These are phyloP conservation scores for Campopleginae sp. DNA, from an alignment of 2,888 invertebrate species.

Conservation along the genomic window DNA sequence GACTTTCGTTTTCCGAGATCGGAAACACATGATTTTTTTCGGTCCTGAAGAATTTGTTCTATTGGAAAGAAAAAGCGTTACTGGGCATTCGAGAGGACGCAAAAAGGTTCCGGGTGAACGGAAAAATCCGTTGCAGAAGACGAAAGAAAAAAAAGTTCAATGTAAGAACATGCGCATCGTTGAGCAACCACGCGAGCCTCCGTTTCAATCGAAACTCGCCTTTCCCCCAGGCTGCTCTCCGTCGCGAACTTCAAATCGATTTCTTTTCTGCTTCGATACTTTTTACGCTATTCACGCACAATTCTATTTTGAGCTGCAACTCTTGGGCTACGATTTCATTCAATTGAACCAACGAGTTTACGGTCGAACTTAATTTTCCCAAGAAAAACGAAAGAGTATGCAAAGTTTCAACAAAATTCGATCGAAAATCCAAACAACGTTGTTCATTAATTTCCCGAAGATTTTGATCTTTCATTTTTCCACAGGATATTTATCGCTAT, in stretches of 20 bases:
- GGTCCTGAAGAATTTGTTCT: slow-evolving; percentile 17
- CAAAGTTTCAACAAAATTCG: neutral
- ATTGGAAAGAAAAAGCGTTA: slow-evolving; percentile 13
- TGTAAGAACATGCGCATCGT: slow-evolving; percentile 49
- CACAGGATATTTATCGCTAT: slow-evolving; percentile 33
- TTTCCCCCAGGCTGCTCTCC: slow-evolving; percentile 55
- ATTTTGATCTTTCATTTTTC: slow-evolving; percentile 1
- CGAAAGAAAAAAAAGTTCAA: slow-evolving; percentile 50
- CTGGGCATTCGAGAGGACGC: neutral
- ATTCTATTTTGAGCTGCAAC: slow-evolving; percentile 21
- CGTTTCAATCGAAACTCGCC: slow-evolving; percentile 69
- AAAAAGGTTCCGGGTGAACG: slow-evolving; percentile 37
- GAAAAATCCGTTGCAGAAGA: slow-evolving; percentile 46
- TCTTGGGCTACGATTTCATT: neutral
- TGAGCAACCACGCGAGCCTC: slow-evolving; percentile 48
- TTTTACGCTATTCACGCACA: slow-evolving; percentile 37
- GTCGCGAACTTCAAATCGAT: slow-evolving; percentile 61
- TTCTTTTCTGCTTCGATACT: slow-evolving; percentile 52
- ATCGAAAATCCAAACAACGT: neutral
- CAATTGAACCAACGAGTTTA: neutral
- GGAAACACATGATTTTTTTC: slow-evolving; percentile 13
- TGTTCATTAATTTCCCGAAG: slow-evolving; percentile 22
- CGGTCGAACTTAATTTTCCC: neutral
- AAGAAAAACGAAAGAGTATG: neutral
- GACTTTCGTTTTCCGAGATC: slow-evolving; percentile 39